phyloP scores from a whole-genome alignment of 2,797 vertebrate genomes.

The Phalanger gymnotis region DNA sequence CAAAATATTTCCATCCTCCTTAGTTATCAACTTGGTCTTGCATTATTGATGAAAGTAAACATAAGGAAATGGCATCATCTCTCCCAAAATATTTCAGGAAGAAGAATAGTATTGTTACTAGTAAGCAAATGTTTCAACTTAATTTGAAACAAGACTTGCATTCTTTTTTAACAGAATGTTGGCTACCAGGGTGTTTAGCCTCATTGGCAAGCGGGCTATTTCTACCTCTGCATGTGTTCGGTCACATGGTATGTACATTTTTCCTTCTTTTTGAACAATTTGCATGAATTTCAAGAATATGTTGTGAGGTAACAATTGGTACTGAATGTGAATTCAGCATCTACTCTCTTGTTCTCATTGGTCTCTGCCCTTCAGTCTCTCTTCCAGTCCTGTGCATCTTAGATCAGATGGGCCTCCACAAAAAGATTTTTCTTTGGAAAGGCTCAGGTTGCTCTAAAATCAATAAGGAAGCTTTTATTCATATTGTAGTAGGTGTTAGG shows the following conservation, averaged over 20 bases:
- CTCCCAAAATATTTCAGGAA: neutral
- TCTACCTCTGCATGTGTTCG: slow-evolving; percentile 92
- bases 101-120: neutral
- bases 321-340: neutral
- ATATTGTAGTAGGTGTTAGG: neutral
- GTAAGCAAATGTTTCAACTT: neutral
- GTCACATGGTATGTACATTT: slow-evolving; percentile 89
- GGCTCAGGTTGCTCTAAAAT: neutral
- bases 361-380: neutral
- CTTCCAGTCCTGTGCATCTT: neutral
- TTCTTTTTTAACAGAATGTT: slow-evolving; percentile 89
- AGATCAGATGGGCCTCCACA: neutral
- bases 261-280: neutral
- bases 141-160: neutral
- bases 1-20: neutral
- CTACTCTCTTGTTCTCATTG: neutral
- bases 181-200: slow-evolving; percentile 89
- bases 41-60: neutral
- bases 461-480: neutral
- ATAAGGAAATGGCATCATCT: neutral
- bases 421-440: neutral
- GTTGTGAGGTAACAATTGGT: neutral
- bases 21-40: neutral
- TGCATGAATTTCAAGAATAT: neutral
- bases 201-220: slow-evolving; percentile 92